Evolutionary conservation across 2,113 vertebrate species (phyloP).

Genomic region (Ammodytes marinus): DNA sequence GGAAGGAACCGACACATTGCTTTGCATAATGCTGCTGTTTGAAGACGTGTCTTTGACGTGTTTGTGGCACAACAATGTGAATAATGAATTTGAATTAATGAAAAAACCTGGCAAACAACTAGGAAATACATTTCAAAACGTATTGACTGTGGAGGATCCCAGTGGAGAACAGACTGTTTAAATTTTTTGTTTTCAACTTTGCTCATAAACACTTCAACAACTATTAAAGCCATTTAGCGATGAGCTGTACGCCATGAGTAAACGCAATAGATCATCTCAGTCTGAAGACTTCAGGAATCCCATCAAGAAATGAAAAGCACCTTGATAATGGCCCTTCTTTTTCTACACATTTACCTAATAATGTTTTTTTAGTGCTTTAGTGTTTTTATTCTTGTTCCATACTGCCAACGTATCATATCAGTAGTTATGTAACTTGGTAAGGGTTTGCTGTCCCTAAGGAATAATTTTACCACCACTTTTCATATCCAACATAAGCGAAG

Average conservation of each 20-base stretch:
- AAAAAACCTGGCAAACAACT: slow-evolving; percentile 20
- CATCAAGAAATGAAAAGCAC: not conserved
- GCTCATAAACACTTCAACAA: slow-evolving; percentile 7
- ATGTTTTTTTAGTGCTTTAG: not conserved
- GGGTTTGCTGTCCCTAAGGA: not conserved
- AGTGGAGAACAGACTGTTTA: slow-evolving; percentile 23
- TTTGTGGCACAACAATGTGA: slow-evolving; percentile 24
- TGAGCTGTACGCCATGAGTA: not conserved
- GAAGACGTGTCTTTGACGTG: slow-evolving; percentile 21
- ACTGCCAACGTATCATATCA: not conserved
- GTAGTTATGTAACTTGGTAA: not conserved
- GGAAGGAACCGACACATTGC: slow-evolving; percentile 19
- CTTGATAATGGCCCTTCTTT: not conserved
- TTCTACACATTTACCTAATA: slow-evolving; percentile 1
- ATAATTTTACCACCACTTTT: slow-evolving; percentile 4
- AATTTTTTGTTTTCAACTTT: slow-evolving; percentile 20
- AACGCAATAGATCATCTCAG: not conserved
- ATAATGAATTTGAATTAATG: slow-evolving; percentile 18
- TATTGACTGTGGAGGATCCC: not conserved
- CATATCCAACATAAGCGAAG: not conserved
- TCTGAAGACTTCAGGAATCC: slow-evolving; percentile 1
- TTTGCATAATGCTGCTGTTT: slow-evolving; percentile 28
- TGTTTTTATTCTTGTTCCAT: not conserved
- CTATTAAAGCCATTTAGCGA: slow-evolving; percentile 26
- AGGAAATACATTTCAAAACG: not conserved